Conservation (phyloP, 2,113 vertebrate genomes). For the Okapia johnstoni region DNA sequence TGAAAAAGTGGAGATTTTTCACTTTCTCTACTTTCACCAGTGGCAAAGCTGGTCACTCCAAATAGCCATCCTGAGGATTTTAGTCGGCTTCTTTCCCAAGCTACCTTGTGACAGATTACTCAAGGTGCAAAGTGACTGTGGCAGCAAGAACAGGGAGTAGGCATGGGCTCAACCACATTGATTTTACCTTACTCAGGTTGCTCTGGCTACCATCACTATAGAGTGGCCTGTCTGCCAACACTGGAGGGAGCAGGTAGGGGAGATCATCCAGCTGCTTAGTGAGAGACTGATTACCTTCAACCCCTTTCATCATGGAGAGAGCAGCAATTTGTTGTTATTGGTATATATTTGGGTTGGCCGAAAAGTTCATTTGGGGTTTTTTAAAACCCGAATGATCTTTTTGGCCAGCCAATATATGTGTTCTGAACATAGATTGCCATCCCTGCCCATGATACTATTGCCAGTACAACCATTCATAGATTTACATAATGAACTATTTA, state of each 20-base stretch:
- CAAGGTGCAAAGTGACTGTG: background rate
- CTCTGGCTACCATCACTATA: background rate
- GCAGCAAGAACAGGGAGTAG: background rate
- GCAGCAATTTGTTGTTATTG: background rate
- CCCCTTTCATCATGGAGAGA: background rate
- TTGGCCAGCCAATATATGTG: background rate
- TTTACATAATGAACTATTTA: conserved; percentile 21
- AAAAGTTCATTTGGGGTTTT: background rate
- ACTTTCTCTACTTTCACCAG: background rate
- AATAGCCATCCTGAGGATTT: conserved; percentile 21
- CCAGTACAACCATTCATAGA: background rate
- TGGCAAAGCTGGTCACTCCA: conserved; percentile 41
- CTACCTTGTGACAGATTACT: background rate
- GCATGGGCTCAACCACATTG: background rate
- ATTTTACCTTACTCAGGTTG: background rate
- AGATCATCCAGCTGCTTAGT: background rate
- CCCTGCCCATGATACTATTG: background rate
- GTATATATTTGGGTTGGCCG: background rate
- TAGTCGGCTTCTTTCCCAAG: background rate
- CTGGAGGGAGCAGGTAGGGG: background rate
- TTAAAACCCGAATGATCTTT: background rate
- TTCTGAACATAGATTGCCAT: background rate
- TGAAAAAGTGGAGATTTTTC: background rate
- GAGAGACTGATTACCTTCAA: background rate
- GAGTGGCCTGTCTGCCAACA: background rate